Conservation (phyloP, 2,113 vertebrate genomes). For the Erythrocebus patas region DNA sequence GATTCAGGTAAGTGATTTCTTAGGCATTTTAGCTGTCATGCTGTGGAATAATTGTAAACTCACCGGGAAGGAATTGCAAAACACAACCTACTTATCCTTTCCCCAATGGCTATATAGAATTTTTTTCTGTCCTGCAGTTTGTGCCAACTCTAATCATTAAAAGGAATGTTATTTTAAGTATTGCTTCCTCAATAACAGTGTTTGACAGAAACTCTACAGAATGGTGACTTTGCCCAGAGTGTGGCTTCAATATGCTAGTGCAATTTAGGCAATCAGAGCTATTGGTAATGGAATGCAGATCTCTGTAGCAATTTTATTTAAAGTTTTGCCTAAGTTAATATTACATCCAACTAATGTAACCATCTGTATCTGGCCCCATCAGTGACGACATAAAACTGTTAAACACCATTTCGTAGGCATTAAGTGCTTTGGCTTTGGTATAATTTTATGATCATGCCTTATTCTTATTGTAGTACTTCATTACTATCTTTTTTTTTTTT, state of each 20-base stretch:
- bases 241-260: neutral
- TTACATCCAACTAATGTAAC: constrained; percentile 40
- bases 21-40: constrained; percentile 52
- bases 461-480: constrained; percentile 43
- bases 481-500: constrained; percentile 34
- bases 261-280: constrained; percentile 11
- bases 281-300: constrained; percentile 27
- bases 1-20: constrained; percentile 65
- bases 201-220: constrained; percentile 33
- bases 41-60: constrained; percentile 63
- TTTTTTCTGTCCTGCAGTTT: constrained; percentile 28
- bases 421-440: constrained; percentile 7
- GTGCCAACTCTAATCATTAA: constrained; percentile 44
- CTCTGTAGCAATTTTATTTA: constrained; percentile 47
- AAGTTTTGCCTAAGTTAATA: constrained; percentile 51
- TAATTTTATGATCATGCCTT: constrained; percentile 46
- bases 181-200: constrained; percentile 38
- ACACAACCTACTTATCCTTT: constrained; percentile 65
- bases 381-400: constrained; percentile 26
- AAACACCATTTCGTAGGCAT: constrained; percentile 45
- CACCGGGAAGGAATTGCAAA: constrained; percentile 54
- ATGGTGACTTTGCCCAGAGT: constrained; percentile 28
- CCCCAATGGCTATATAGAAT: neutral
- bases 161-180: constrained; percentile 61
- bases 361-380: constrained; percentile 9